phyloP scores from a whole-genome alignment of 2,113 vertebrate genomes.

The Corythornis madagascariensis region DNA sequence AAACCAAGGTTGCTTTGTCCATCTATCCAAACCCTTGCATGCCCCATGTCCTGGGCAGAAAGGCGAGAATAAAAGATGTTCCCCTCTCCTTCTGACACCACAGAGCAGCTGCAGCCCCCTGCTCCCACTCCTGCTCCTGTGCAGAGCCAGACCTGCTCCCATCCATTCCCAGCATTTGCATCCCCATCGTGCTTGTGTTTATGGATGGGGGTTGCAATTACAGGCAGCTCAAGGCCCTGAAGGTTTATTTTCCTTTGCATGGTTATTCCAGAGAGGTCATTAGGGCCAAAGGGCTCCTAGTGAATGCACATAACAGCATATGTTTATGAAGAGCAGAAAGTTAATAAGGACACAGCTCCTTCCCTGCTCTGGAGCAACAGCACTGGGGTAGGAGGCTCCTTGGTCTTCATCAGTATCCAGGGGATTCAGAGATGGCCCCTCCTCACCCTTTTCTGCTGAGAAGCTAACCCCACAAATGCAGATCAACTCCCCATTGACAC shows the following conservation, averaged over 20 bases:
- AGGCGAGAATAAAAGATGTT: neutral
- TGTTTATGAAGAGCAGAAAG: neutral
- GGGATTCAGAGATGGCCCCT: neutral
- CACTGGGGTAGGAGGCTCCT: neutral
- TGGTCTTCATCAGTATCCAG: neutral
- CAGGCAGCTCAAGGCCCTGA: neutral
- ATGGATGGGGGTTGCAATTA: neutral
- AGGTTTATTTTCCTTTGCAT: neutral
- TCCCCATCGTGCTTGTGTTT: neutral
- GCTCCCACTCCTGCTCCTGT: neutral
- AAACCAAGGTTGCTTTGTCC: neutral
- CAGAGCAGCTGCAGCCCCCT: neutral
- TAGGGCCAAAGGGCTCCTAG: neutral
- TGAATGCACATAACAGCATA: neutral
- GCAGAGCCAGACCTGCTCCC: neutral
- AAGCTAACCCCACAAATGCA: neutral
- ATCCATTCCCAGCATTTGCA: neutral
- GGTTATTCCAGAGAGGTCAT: neutral
- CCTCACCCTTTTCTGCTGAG: neutral
- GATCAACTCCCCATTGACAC: rapidly evolving
- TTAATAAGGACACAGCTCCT: neutral
- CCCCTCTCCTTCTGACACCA: rapidly evolving
- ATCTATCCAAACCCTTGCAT: rapidly evolving
- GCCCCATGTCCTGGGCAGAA: neutral
- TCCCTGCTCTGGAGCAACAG: neutral